These are phyloP conservation scores for Strongylocentrotus purpuratus DNA, from an alignment of 35 echinoderm and acorn worm genomes.

Conservation along the genomic window DNA sequence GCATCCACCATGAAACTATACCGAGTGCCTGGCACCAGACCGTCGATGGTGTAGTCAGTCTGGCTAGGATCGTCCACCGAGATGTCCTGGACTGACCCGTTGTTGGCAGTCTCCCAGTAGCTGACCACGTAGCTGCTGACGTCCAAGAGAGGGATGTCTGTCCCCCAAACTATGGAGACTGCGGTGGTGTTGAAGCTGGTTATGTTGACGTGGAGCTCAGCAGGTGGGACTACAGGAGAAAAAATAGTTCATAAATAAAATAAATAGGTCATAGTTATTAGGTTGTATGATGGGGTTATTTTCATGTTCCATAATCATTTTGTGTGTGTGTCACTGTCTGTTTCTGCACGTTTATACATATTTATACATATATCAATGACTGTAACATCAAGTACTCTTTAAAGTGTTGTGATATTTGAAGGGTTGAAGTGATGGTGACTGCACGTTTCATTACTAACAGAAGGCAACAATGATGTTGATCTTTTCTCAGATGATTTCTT, in stretches of 20 bases:
- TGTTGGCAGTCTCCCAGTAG: background rate
- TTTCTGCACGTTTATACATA: too few species aligned
- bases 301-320: too few species aligned
- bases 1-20: background rate
- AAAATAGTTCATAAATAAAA: too few species aligned
- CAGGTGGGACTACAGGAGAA: background rate
- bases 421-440: too few species aligned
- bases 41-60: background rate
- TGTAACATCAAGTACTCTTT: too few species aligned
- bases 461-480: too few species aligned
- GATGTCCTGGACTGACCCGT: background rate
- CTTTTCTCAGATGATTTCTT: too few species aligned
- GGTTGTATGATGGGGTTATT: too few species aligned
- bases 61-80: background rate
- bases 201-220: background rate
- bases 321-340: too few species aligned
- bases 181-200: conserved; percentile 13
- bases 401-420: too few species aligned
- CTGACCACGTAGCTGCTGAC: background rate
- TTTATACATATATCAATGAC: too few species aligned
- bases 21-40: background rate
- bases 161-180: conserved; percentile 9
- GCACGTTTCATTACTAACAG: too few species aligned
- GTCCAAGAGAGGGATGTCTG: background rate
- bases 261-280: background rate